A percentile compares a stretch with the other conserved stretches of the same genome.
Evolutionary conservation across 2,797 vertebrate species (phyloP).

Genomic region (Eleutherodactylus coqui): DNA sequence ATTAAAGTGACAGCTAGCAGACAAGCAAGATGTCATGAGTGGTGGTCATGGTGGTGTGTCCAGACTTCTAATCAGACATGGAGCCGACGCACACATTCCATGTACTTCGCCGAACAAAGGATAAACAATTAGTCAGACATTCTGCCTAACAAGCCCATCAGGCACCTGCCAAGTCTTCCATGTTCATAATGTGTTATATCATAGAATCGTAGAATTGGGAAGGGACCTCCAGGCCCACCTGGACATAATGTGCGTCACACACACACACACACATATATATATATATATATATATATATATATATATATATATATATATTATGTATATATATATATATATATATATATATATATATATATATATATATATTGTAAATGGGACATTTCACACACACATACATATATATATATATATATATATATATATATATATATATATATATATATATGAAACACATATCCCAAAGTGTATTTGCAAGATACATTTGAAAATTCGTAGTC

Average conservation of each 20-base stretch:
- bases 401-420: no score
- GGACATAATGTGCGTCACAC: no score
- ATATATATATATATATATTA: not conserved
- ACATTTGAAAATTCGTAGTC: no score
- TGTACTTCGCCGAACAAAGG: constrained; percentile 58
- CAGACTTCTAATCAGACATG: constrained; percentile 56
- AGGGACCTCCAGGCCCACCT: no score
- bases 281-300: not conserved
- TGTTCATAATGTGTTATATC: constrained; percentile 39
- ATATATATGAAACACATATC: no score
- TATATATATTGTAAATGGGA: no score
- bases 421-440: no score
- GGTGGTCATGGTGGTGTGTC: constrained; percentile 40
- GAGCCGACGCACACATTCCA: constrained; percentile 58
- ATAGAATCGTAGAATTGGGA: no score
- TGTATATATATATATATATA: no score
- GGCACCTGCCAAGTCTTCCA: constrained; percentile 57
- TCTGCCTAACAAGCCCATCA: constrained; percentile 58
- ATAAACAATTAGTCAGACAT: constrained; percentile 59
- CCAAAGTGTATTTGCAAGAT: no score
- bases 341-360: no score
- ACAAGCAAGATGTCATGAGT: constrained; percentile 52
- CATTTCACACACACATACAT: no score
- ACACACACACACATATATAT: not conserved
- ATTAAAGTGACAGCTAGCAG: constrained; percentile 54